Evolutionary conservation across 2,888 invertebrate species (phyloP).

Genomic region (Chydorus sphaericus): DNA sequence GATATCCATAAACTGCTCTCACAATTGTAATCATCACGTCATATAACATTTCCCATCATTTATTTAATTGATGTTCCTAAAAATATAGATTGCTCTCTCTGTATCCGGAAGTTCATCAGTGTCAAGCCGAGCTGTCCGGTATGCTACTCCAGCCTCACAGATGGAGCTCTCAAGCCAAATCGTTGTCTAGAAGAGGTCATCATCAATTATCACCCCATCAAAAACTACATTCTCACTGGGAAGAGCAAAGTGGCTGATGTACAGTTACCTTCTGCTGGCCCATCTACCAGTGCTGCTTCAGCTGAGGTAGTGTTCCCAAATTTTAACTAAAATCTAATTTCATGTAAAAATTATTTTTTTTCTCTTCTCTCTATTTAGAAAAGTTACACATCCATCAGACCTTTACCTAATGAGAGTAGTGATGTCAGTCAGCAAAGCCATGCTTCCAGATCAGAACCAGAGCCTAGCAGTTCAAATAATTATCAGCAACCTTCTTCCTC

Average conservation of each 20-base stretch:
- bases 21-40: too few species aligned
- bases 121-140: constrained; percentile 36
- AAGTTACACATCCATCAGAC: neutral
- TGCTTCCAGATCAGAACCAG: neutral
- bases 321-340: too few species aligned
- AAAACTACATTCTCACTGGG: constrained; percentile 25
- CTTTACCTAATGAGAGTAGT: neutral
- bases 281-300: neutral
- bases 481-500: neutral
- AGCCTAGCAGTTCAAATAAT: neutral
- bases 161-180: constrained; percentile 34
- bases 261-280: neutral
- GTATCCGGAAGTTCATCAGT: constrained; percentile 35
- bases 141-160: constrained; percentile 33
- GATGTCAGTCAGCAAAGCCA: neutral
- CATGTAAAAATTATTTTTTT: too few species aligned
- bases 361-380: too few species aligned
- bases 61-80: too few species aligned
- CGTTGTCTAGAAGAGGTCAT: constrained; percentile 33
- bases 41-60: too few species aligned
- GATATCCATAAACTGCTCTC: too few species aligned
- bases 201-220: constrained; percentile 25
- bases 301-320: neutral
- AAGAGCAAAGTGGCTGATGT: neutral
- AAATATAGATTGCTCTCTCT: constrained; percentile 36